Evolutionary conservation across 1,140 invertebrate genomes (phyloP).

Genomic region (Charaxes varanes): DNA sequence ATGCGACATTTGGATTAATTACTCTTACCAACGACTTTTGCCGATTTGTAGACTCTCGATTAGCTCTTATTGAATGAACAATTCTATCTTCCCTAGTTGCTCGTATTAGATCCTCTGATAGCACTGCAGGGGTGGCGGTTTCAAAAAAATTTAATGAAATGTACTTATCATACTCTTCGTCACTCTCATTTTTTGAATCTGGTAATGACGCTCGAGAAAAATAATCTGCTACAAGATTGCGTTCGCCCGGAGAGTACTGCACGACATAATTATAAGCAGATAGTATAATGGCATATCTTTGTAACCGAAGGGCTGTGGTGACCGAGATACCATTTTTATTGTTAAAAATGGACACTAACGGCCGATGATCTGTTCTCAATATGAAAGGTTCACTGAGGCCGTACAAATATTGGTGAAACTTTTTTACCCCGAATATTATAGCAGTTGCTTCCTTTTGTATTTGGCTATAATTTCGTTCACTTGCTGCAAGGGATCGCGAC

Average conservation of each 20-base stretch:
- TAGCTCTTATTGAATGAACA: too few species aligned
- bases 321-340: conserved; percentile 24
- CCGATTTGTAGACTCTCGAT: too few species aligned
- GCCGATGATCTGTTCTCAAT: conserved; percentile 15
- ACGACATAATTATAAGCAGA: conserved; percentile 29
- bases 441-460: conserved; percentile 22
- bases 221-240: conserved; percentile 24
- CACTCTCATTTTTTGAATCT: too few species aligned
- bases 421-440: conserved; percentile 20
- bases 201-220: conserved; percentile 30
- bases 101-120: too few species aligned
- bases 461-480: conserved; percentile 22
- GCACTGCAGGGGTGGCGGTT: too few species aligned
- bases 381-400: conserved; percentile 19
- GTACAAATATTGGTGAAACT: conserved; percentile 23
- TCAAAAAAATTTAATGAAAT: too few species aligned
- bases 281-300: conserved; percentile 30
- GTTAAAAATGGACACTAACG: conserved; percentile 37
- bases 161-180: too few species aligned
- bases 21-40: too few species aligned
- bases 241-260: conserved; percentile 21
- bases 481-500: conserved; percentile 12
- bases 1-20: too few species aligned
- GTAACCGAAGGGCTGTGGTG: conserved; percentile 28
- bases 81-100: too few species aligned